phyloP scores from a whole-genome alignment of 2,113 vertebrate species.

The Coptodon bakossiorum region DNA sequence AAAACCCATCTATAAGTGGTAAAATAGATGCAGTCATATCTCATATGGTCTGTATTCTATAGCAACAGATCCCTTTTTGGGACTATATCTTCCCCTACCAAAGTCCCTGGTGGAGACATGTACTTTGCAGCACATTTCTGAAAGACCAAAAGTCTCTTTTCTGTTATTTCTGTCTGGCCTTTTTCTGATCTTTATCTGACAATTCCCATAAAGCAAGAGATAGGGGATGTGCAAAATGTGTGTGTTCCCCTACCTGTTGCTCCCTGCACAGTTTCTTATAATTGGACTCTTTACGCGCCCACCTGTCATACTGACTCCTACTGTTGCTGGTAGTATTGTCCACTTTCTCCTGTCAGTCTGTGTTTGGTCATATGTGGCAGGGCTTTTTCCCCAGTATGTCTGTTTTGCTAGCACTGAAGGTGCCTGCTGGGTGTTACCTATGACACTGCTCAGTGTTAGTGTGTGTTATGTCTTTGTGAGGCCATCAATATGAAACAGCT shows the following conservation, averaged over 20 bases:
- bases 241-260: neutral
- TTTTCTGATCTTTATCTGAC: constrained; percentile 24
- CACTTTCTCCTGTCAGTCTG: constrained; percentile 16
- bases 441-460: neutral
- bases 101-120: neutral
- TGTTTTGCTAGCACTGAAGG: neutral
- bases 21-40: neutral
- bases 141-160: neutral
- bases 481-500: constrained; percentile 25
- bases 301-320: constrained; percentile 22
- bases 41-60: neutral
- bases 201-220: constrained; percentile 9
- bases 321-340: constrained; percentile 9
- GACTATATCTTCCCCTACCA: neutral
- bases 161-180: neutral
- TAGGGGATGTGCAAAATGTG: neutral
- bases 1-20: neutral
- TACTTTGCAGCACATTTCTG: neutral
- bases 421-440: neutral
- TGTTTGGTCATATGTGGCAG: constrained; percentile 1
- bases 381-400: neutral
- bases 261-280: constrained; percentile 27
- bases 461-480: constrained; percentile 20
- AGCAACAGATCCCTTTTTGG: neutral
- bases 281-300: constrained; percentile 22